Conservation (phyloP, 1,140 invertebrate genomes). For the Armadillidium nasatum region DNA sequence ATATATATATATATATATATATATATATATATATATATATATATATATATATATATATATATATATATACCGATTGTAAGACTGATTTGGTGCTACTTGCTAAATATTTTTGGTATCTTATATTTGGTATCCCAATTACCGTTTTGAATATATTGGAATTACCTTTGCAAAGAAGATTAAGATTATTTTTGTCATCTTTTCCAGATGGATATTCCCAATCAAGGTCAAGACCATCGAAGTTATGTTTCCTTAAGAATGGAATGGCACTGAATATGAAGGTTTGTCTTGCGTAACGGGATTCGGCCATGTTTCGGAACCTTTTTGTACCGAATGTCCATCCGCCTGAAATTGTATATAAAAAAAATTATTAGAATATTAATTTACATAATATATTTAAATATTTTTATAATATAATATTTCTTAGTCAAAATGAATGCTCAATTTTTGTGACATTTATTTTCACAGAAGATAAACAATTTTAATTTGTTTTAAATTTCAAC, state of each 20-base stretch:
- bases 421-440: not conserved
- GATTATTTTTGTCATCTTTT: conserved; percentile 87
- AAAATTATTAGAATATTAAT: not conserved
- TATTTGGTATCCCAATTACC: too few relatives aligned
- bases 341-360: conserved; percentile 54
- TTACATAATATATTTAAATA: not conserved
- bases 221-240: conserved; percentile 86
- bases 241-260: conserved; percentile 76
- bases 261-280: conserved; percentile 92
- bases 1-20: too few relatives aligned
- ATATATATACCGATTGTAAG: too few relatives aligned
- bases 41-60: too few relatives aligned
- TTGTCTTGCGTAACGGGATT: conserved; percentile 77
- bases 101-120: too few relatives aligned
- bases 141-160: too few relatives aligned
- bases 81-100: too few relatives aligned
- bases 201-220: conserved; percentile 98
- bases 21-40: too few relatives aligned
- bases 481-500: too few relatives aligned
- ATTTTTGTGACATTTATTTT: too few relatives aligned
- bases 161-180: conserved; percentile 83
- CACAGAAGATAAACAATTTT: too few relatives aligned
- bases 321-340: conserved; percentile 94
- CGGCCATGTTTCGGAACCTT: conserved; percentile 89
- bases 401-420: not conserved